phyloP scores from a whole-genome alignment of 2,888 invertebrate genomes.

The Fragum whitleyi region DNA sequence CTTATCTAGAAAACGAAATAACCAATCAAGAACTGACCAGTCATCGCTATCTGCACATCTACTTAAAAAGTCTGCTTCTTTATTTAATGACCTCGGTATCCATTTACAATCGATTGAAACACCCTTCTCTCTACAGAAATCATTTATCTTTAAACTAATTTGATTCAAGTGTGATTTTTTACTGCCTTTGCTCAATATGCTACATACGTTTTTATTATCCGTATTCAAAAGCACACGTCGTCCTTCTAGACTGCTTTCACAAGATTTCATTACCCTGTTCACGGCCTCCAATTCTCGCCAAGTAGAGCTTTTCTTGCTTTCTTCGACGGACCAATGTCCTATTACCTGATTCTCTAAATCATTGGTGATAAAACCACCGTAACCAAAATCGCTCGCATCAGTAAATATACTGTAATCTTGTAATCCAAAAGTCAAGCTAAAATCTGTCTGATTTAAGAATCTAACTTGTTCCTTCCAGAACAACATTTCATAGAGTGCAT shows the following conservation, averaged over 20 bases:
- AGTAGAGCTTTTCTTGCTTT: conserved; percentile 53
- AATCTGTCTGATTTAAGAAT: conserved; percentile 6
- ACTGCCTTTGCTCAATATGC: conserved; percentile 50
- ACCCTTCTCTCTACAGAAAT: conserved; percentile 33
- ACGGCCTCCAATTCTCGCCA: conserved; percentile 59
- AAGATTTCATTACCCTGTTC: conserved; percentile 33
- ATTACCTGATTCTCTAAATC: conserved; percentile 29
- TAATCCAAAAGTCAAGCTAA: background rate
- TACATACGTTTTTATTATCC: conserved; percentile 52
- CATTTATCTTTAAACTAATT: conserved; percentile 40
- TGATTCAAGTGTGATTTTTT: conserved; percentile 43
- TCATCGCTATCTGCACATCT: conserved; percentile 42
- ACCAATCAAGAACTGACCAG: conserved; percentile 49
- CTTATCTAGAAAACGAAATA: conserved; percentile 47
- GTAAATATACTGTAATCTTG: conserved; percentile 22
- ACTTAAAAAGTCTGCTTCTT: conserved; percentile 53
- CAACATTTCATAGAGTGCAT: conserved; percentile 13
- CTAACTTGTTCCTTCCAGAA: conserved; percentile 23
- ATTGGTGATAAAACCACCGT: conserved; percentile 45
- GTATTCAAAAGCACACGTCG: conserved; percentile 35
- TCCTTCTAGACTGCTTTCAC: conserved; percentile 30
- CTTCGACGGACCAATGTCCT: conserved; percentile 40
- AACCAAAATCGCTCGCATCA: conserved; percentile 46
- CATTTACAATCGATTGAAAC: conserved; percentile 44
- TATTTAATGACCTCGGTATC: conserved; percentile 54